phyloP scores from a whole-genome alignment of 1,140 invertebrate species.

The Brachionus plicatilis region DNA sequence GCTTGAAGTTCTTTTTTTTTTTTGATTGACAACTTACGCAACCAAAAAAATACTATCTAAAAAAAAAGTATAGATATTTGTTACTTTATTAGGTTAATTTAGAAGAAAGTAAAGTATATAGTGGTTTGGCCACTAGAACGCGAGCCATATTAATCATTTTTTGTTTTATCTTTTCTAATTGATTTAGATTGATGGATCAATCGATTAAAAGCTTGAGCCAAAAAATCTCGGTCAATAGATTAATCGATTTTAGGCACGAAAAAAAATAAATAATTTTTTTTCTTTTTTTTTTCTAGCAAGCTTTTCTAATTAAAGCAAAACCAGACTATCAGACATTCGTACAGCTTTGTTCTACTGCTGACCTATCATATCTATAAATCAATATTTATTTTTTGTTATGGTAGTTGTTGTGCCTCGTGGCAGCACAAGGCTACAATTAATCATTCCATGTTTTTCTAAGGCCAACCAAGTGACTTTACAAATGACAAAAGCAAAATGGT shows the following conservation, averaged over 20 bases:
- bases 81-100: not conserved
- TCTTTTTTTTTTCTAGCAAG: not conserved
- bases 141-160: constrained; percentile 25
- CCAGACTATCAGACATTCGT: not conserved
- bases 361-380: constrained; percentile 21
- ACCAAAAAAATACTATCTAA: not conserved
- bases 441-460: not conserved
- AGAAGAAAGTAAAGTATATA: not conserved
- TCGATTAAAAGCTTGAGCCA: not conserved
- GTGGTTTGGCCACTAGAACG: not conserved
- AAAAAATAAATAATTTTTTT: constrained; percentile 34
- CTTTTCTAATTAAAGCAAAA: constrained; percentile 21
- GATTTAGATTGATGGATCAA: constrained; percentile 36
- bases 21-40: constrained; percentile 14
- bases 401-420: not conserved
- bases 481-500: not conserved
- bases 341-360: not conserved
- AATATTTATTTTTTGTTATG: not conserved
- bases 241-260: constrained; percentile 6
- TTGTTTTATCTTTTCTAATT: constrained; percentile 34
- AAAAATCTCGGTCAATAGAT: constrained; percentile 26
- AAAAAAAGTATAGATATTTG: not conserved
- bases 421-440: not conserved
- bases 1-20: not conserved
- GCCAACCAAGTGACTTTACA: not conserved